Evolutionary conservation across 2,797 vertebrate species (phyloP), one percentile per base, ranked within the genome.

Genomic region (Malacoraja senta): DNA sequence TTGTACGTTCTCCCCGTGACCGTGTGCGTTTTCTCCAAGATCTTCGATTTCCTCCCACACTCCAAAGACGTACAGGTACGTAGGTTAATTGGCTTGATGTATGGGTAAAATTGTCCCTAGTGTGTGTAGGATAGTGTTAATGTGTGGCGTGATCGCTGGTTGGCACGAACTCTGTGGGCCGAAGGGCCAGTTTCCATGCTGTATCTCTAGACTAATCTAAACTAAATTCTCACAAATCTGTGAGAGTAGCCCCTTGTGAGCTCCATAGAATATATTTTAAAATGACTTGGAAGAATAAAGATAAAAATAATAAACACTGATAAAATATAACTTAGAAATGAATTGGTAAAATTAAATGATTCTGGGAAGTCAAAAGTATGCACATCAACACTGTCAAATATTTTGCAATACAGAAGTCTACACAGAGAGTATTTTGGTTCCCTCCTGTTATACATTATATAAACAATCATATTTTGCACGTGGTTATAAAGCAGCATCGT

Each of bases 361-460:
- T 38, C 90, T 72, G 71, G 24, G 38, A n/a, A 29, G 71, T 53
- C 12, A 68, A 68, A 88, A 88, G n/a, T 9, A 88, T 68, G 61
- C 63, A 88, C 58, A 88, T 68, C 65, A 88, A 19, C n/a, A 68
- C 32, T 65, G 65, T 68, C 84, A 88, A 88, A 38, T n/a, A 10
- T 68, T 88, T 88, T 88, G 84, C 63, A 65, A 88, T 35, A 84
- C 58, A 71, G 24, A 24, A 76, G 68, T 92, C 26, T 9, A 44
- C 44, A 58, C 17, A 76, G 71, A 90, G 61, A 91, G 90, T 4
- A 58, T 19, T 29, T 24, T 74, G 63, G 84, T 88, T 29, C 63
- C 84, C 84, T 88, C 63, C 84, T 88, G 84, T 92, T 58, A 12
- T 76, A 76, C 10, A 29, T 58, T 76, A 76, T 53, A 92, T 92